Percentiles rank a stretch among this genome's conserved stretches.
phyloP scores from a whole-genome alignment of 2,797 vertebrate species.

The Gallinago solitaria region DNA sequence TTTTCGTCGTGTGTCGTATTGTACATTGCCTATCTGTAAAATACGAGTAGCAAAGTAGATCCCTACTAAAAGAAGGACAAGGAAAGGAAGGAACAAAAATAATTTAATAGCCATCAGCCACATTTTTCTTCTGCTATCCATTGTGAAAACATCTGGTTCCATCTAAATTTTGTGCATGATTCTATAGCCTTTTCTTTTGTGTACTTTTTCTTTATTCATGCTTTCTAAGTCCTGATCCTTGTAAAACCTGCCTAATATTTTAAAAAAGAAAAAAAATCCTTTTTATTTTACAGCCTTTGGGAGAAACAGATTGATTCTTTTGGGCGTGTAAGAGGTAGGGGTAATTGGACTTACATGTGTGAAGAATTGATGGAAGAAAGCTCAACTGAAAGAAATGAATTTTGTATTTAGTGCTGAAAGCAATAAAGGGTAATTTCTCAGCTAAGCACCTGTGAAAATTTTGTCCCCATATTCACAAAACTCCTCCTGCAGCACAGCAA shows the following conservation, averaged over 20 bases:
- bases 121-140: not conserved
- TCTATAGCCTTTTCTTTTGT: not conserved
- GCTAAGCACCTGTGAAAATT: slow-evolving; percentile 13
- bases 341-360: not conserved
- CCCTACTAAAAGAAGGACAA: not conserved
- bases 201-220: not conserved
- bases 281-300: not conserved
- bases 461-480: slow-evolving; percentile 81
- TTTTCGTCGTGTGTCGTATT: not conserved
- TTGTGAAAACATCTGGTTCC: not conserved
- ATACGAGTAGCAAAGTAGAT: not conserved
- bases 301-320: not conserved
- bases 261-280: not conserved
- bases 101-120: not conserved
- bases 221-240: not conserved
- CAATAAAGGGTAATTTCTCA: slow-evolving; percentile 11
- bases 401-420: not conserved
- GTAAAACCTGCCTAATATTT: not conserved
- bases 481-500: slow-evolving; percentile 76
- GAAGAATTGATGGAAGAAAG: not conserved
- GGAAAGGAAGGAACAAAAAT: not conserved
- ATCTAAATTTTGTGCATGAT: not conserved
- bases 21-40: not conserved
- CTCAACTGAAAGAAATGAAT: not conserved
- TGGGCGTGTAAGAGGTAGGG: not conserved